Evolutionary conservation across 2,888 invertebrate genomes (phyloP).

Genomic region (Thymelicus sylvestris): DNA sequence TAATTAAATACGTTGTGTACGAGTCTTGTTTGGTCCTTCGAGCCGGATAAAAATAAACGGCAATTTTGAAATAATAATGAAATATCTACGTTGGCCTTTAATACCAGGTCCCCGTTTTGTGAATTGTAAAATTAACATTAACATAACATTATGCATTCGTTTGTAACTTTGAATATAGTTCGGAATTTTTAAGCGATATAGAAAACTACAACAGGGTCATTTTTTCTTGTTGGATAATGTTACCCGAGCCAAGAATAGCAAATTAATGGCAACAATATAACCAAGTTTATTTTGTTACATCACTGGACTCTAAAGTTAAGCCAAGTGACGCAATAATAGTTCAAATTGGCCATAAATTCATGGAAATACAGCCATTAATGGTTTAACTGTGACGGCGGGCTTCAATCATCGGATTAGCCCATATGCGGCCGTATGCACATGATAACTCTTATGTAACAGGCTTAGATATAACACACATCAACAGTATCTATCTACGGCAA

Average conservation of each 20-base stretch:
- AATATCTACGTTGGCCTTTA: too few species aligned
- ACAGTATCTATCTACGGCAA: too few species aligned
- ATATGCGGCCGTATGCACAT: not conserved
- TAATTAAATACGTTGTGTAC: too few species aligned
- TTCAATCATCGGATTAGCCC: not conserved
- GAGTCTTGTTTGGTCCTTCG: too few species aligned
- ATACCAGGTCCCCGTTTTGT: too few species aligned
- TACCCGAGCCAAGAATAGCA: not conserved
- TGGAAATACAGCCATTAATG: not conserved
- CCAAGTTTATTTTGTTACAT: conserved; percentile 4
- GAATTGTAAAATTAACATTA: too few species aligned
- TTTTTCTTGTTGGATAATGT: not conserved
- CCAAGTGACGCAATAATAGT: not conserved
- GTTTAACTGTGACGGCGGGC: not conserved
- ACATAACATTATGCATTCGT: too few species aligned
- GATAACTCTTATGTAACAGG: not conserved
- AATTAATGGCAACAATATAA: not conserved
- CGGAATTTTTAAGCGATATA: not conserved
- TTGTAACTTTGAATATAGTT: too few species aligned
- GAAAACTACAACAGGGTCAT: not conserved
- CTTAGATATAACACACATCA: not conserved
- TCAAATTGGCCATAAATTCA: not conserved
- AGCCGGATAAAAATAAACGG: too few species aligned
- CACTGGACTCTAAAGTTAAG: not conserved
- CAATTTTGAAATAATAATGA: too few species aligned